Conservation (phyloP, 2,888 invertebrate species). For the Allacma fusca region DNA sequence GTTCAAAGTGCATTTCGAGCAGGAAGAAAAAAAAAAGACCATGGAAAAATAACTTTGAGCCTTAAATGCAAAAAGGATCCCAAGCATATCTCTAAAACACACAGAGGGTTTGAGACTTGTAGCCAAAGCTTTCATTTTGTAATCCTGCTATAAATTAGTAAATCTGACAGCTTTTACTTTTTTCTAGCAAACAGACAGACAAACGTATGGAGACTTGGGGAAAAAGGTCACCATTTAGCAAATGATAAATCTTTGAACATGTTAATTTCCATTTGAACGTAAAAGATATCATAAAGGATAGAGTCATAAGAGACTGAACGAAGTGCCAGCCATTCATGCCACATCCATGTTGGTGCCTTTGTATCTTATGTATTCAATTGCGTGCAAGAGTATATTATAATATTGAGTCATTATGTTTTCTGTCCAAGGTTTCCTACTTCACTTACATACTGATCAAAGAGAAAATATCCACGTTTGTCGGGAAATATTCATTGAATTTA, state of each 20-base stretch:
- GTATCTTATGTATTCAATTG: background rate
- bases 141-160: constrained; percentile 34
- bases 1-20: constrained; percentile 20
- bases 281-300: background rate
- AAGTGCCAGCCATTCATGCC: background rate
- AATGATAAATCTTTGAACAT: constrained; percentile 34
- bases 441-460: background rate
- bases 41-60: too few species aligned
- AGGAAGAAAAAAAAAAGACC: too few species aligned
- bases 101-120: too few species aligned
- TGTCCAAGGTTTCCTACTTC: background rate
- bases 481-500: too few species aligned
- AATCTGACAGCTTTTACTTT: constrained; percentile 21
- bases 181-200: constrained; percentile 12
- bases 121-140: constrained; percentile 25
- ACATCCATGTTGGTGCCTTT: too few species aligned
- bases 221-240: constrained; percentile 34
- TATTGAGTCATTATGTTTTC: background rate
- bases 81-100: too few species aligned
- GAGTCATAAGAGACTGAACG: background rate
- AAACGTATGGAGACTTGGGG: background rate
- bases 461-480: background rate
- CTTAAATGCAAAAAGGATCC: background rate
- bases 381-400: background rate
- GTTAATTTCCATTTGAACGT: constrained; percentile 16